Evolutionary conservation across 2,797 vertebrate genomes (phyloP).

Genomic region (Rhyacichthys aspro): DNA sequence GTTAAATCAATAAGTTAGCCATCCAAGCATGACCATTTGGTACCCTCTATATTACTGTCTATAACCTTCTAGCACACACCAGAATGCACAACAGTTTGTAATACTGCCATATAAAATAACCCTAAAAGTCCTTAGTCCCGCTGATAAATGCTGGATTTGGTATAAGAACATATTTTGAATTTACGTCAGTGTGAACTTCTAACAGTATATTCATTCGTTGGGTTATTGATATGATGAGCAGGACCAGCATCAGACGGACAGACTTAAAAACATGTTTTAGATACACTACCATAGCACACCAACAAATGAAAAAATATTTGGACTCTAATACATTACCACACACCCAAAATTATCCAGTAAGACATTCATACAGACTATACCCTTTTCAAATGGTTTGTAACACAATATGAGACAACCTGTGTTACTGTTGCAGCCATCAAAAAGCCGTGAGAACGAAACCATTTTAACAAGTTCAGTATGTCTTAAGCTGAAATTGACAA

Average conservation of each 20-base stretch:
- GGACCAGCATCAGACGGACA: conserved; percentile 60
- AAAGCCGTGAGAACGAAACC: conserved; percentile 26
- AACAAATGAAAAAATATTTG: conserved; percentile 62
- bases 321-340: conserved; percentile 60
- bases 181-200: conserved; percentile 58
- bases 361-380: conserved; percentile 25
- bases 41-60: conserved; percentile 18
- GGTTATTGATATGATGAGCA: conserved; percentile 51
- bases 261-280: conserved; percentile 51
- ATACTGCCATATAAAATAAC: conserved; percentile 34
- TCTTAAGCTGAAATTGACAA: conserved; percentile 29
- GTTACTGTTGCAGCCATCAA: conserved; percentile 18
- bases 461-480: conserved; percentile 18
- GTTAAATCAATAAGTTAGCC: background rate
- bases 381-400: conserved; percentile 18
- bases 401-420: conserved; percentile 21
- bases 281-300: conserved; percentile 61
- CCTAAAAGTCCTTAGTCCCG: conserved; percentile 34
- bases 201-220: conserved; percentile 66
- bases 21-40: conserved; percentile 59
- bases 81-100: conserved; percentile 31
- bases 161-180: conserved; percentile 54
- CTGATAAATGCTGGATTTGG: conserved; percentile 65
- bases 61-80: conserved; percentile 27
- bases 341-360: conserved; percentile 49